Evolutionary conservation across 23 tunicate species (phyloP), one percentile per base, ranked within the genome.

Genomic region (Trididemnum clinides): DNA sequence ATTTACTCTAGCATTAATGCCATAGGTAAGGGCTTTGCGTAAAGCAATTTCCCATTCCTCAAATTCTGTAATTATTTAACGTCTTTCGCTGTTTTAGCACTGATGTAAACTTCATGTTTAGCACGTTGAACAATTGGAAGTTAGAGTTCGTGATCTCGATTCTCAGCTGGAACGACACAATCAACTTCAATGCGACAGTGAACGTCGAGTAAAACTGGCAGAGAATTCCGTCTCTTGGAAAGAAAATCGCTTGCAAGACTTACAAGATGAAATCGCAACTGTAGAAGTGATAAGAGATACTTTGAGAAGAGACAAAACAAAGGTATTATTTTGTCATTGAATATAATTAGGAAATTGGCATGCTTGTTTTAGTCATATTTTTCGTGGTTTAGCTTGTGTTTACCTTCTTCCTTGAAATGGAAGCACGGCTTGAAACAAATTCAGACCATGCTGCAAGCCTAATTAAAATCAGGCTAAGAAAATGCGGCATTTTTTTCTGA

Each of bases 211-310:
- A 1, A 90, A 87, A 58, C 50, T 51, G 15, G 87, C 90, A 3
- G 96, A 95, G 62, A 50, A 71, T 27, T 80, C 71, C 62, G 84
- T 65, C 18, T 78, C 54, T 50, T 88, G 83, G 34, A 59, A 80
- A 19, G 89, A 95, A 19, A 69, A 34, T 50, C 76, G 86, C 57
- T 74, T 95, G 33, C 71, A 71, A 54, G 92, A 90, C 39, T 74
- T 95, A 50, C 96, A 95, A 71, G 73, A 88, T 34, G 99, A 95
- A 33, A 86, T 95, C 19, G 92, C 91, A 0, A 72, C 99, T 12
- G 93, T 87, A 5, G 93, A 94, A 50, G 93, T 94, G 25, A 83
- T 94, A n/a, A 38, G 93, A 33, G 98, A 94, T 50, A 94, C 90
- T 12, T 65, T 94, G 36, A 74, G 98, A 50, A 89, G 59, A 63